Conservation (phyloP, 2,888 invertebrate species). For the Nemotelus pantherinus region DNA sequence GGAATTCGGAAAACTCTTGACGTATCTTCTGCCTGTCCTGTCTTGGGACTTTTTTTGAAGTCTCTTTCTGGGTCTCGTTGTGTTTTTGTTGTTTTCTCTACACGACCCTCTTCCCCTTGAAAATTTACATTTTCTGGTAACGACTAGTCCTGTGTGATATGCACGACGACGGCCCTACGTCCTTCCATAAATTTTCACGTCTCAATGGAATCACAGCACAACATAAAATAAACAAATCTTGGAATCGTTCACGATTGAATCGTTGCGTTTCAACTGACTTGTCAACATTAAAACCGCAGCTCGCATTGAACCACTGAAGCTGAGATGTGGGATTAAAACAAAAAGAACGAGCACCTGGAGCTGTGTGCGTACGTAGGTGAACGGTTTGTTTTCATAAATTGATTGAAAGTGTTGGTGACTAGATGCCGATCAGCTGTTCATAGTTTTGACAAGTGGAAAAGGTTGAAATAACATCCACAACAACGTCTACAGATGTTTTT, state of each 20-base stretch:
- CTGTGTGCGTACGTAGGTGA: slow-evolving; percentile 24
- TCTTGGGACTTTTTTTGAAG: background rate
- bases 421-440: slow-evolving; percentile 30
- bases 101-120: background rate
- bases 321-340: background rate
- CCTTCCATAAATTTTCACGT: background rate
- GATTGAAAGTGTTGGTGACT: slow-evolving; percentile 3
- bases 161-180: background rate
- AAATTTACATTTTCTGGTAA: background rate
- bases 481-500: too few relatives aligned
- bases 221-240: background rate
- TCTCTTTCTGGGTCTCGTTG: background rate
- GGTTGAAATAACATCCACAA: too few relatives aligned
- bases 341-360: background rate
- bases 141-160: background rate
- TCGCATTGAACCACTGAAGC: background rate
- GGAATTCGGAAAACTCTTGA: slow-evolving; percentile 20
- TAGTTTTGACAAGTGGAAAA: slow-evolving; percentile 1
- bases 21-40: slow-evolving; percentile 4
- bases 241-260: background rate
- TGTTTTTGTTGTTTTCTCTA: background rate
- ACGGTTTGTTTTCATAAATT: slow-evolving; percentile 43
- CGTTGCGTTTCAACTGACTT: background rate
- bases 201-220: background rate
- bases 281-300: background rate